Percentiles rank a stretch among this genome's conserved stretches.
phyloP scores from a whole-genome alignment of 2,113 vertebrate genomes.

The Alouatta palliata region DNA sequence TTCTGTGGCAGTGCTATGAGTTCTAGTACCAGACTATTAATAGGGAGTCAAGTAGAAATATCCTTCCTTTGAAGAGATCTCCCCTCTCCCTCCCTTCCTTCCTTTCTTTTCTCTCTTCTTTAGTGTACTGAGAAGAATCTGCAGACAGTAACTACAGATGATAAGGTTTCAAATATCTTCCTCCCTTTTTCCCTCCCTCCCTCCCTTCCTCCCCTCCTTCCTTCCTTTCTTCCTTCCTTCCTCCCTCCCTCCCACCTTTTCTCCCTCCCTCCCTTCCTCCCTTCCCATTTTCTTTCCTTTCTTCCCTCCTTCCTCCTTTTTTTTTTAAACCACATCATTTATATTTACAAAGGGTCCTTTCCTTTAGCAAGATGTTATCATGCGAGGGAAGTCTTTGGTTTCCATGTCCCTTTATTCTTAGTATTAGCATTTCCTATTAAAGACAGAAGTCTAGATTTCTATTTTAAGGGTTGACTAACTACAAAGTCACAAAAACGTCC shows the following conservation, averaged over 20 bases:
- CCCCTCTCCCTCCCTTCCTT: too few relatives aligned
- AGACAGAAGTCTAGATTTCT: background rate
- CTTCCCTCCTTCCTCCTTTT: background rate
- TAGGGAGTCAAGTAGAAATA: background rate
- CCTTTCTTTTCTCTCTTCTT: too few relatives aligned
- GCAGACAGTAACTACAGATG: too few relatives aligned
- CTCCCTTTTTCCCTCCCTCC: too few relatives aligned
- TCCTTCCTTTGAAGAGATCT: background rate
- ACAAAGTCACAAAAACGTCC: background rate
- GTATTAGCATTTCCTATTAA: background rate
- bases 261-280: fast-evolving
- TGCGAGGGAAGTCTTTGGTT: background rate
- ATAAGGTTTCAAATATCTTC: too few relatives aligned
- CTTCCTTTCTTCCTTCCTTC: background rate
- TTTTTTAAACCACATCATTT: background rate
- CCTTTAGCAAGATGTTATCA: background rate
- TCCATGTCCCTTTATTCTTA: background rate
- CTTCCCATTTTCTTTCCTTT: too few relatives aligned
- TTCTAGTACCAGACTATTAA: conserved; percentile 61
- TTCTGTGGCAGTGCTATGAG: conserved; percentile 57
- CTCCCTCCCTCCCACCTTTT: background rate
- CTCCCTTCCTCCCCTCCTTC: fast-evolving
- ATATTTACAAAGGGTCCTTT: background rate
- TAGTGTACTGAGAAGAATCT: too few relatives aligned
- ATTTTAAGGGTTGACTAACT: background rate